phyloP scores from a whole-genome alignment of 2,113 vertebrate genomes.

The Phrynocephalus versicolor region DNA sequence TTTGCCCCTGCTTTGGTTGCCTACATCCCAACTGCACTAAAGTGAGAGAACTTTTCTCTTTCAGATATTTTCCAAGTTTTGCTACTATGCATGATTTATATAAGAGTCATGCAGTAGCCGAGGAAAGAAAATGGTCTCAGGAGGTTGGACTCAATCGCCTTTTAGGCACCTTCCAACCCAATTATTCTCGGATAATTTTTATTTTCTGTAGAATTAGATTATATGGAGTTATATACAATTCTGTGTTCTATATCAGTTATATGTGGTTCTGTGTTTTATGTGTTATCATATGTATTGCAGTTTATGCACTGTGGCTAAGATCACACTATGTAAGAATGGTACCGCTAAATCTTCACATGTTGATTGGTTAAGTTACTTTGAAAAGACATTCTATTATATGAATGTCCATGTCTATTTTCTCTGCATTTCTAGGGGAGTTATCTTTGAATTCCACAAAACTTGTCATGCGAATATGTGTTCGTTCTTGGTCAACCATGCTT shows the following conservation, averaged over 20 bases:
- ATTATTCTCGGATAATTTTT: not conserved
- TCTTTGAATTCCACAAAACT: not conserved
- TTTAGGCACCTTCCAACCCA: too few species aligned
- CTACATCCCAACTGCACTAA: not conserved
- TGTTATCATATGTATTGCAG: too few species aligned
- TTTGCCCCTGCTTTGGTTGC: slow-evolving; percentile 16
- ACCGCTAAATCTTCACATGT: not conserved
- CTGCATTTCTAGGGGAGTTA: not conserved
- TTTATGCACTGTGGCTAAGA: too few species aligned
- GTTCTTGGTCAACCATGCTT: not conserved
- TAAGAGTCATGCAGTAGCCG: not conserved
- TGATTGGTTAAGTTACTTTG: too few species aligned
- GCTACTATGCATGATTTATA: not conserved
- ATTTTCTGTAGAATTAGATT: not conserved
- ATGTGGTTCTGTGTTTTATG: too few species aligned
- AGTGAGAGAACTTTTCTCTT: not conserved
- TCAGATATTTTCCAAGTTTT: not conserved
- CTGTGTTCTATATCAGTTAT: too few species aligned
- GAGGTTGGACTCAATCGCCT: too few species aligned
- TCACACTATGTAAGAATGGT: too few species aligned
- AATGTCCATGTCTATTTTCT: not conserved
- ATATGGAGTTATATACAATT: not conserved
- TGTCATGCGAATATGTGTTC: too few species aligned
- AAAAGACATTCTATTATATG: too few species aligned
- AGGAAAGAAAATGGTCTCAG: too few species aligned